Evolutionary conservation across 2,888 invertebrate species (phyloP), one percentile per base, ranked within the genome.

Genomic region (Orchesella flavescens): DNA sequence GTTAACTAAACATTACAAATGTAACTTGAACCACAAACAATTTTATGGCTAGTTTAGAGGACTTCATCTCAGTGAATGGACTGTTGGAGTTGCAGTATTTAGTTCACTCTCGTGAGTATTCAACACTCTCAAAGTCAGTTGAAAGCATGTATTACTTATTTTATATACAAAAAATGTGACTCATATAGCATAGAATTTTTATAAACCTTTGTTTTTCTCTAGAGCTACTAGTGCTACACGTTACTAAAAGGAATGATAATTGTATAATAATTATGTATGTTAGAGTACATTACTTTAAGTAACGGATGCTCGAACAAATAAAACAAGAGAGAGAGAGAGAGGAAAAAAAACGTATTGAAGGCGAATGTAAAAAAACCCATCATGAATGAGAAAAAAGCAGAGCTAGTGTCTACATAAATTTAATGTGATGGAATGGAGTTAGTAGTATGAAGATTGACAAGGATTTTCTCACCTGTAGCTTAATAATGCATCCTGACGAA

Each of bases 401-500:
- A 61, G 66, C 23, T 53, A n/a, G n/a, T n/a, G 68, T 55, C 57
- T 53, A 53, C n/a, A 68, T 55, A 65, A 68, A 73, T 23, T 44
- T 23, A 57, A 23, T 68, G 49, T 53, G 73, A 73, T 73, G 53
- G 78, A 72, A 59, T 73, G 69, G 55, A 71, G n/a, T n/a, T n/a
- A n/a, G n/a, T n/a, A n/a, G n/a, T n/a, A 23, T 49, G 73, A 81
- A 81, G 78, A 77, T 77, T 77, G 72, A 63, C 78, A 85, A 81
- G 72, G 83, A 80, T 84, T 86, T 84, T 84, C 86, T 65, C 91
- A 92, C 63, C 93, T 92, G 88, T 94, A 94, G 90, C 95, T 95
- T 0, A 95, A 93, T 12, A 93, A 90, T 0, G 93, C 94, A 88
- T 95, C 95, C 85, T 92, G 92, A 82, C 93, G 92, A 63, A 95